Percentiles rank a stretch among this genome's conserved stretches.
phyloP scores from a whole-genome alignment of 2,888 invertebrate genomes.

The Thysanoteuthis rhombus region DNA sequence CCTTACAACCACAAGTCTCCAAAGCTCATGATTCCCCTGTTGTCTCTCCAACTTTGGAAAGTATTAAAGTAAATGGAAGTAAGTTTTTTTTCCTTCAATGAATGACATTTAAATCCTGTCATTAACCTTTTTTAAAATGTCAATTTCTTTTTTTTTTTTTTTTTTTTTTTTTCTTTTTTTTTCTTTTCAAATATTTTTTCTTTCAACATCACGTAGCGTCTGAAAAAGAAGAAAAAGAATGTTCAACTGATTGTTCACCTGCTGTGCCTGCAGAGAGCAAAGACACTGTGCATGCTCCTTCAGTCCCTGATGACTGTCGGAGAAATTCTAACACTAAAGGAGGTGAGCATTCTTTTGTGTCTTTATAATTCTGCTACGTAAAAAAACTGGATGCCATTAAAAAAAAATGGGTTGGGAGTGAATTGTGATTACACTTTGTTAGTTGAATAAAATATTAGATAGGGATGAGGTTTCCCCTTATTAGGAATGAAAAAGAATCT shows the following conservation, averaged over 20 bases:
- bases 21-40: constrained; percentile 25
- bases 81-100: not conserved
- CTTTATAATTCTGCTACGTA: not conserved
- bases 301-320: constrained; percentile 37
- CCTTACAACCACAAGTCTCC: constrained; percentile 32
- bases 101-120: not conserved
- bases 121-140: not conserved
- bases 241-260: not conserved
- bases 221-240: constrained; percentile 34
- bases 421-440: too few species aligned
- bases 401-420: too few species aligned
- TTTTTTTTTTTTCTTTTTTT: not conserved
- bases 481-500: too few species aligned
- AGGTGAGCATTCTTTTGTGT: not conserved
- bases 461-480: too few species aligned
- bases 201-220: constrained; percentile 17
- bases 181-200: too few species aligned
- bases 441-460: too few species aligned
- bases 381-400: not conserved
- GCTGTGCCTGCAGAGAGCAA: constrained; percentile 32
- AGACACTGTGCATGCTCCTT: constrained; percentile 24
- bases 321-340: constrained; percentile 45
- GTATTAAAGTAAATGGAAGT: constrained; percentile 34
- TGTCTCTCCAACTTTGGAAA: constrained; percentile 18
- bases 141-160: not conserved